Percentiles rank a stretch among this genome's conserved stretches.
Conservation (phyloP, 2,888 invertebrate species). For the Flexamia atlantica region DNA sequence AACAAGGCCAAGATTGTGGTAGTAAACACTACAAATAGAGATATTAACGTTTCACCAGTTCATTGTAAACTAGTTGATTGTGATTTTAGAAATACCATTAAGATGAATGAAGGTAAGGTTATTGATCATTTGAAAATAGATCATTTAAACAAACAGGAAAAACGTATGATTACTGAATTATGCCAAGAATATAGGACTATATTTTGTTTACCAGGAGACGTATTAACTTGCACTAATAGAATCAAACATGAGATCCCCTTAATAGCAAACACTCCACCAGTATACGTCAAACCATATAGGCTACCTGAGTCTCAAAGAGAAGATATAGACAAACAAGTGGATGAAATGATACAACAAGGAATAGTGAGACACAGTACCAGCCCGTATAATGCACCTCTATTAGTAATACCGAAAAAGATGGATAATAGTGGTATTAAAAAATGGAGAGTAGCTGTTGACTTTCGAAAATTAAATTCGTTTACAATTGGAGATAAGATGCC, state of each 20-base stretch:
- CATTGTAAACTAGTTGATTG: neutral
- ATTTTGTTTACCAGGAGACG: neutral
- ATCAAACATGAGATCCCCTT: constrained; percentile 25
- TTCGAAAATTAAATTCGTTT: constrained; percentile 40
- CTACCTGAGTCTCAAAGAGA: constrained; percentile 41
- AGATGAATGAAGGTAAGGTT: neutral
- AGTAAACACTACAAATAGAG: neutral
- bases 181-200: neutral
- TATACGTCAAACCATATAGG: constrained; percentile 29
- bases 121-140: neutral
- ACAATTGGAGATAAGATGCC: constrained; percentile 46
- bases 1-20: neutral
- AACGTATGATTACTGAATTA: neutral
- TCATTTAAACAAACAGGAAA: neutral
- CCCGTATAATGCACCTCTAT: constrained; percentile 45
- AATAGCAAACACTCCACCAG: constrained; percentile 10
- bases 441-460: constrained; percentile 21
- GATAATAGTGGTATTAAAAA: constrained; percentile 1
- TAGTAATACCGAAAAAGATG: constrained; percentile 50
- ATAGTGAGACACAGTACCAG: constrained; percentile 7
- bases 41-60: neutral
- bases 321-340: constrained; percentile 6
- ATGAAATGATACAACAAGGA: constrained; percentile 39
- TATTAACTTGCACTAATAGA: neutral
- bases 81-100: neutral